Evolutionary conservation across 2,113 vertebrate genomes (phyloP).

Genomic region (Thoracochromis brauschi): DNA sequence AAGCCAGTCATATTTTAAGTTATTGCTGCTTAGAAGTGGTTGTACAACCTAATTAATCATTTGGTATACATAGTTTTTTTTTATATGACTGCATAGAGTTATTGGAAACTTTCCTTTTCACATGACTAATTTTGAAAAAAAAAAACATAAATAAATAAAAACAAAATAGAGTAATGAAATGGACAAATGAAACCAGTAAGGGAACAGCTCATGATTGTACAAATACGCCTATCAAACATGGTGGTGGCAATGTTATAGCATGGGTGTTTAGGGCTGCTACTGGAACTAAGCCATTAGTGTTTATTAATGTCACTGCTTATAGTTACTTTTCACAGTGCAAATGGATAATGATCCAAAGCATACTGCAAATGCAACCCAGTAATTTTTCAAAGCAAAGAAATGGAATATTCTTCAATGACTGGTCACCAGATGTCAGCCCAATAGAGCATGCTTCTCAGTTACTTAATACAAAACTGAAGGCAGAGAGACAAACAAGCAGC

Average conservation of each 20-base stretch:
- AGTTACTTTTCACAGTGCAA: neutral
- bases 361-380: neutral
- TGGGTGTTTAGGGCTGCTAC: neutral
- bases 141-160: rapidly evolving
- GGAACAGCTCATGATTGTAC: neutral
- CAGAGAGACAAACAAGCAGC: neutral
- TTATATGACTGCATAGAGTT: neutral
- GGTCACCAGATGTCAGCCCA: neutral
- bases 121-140: neutral
- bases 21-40: neutral
- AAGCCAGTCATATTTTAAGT: neutral
- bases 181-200: neutral
- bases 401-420: neutral
- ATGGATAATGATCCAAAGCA: neutral
- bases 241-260: neutral
- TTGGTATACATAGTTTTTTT: neutral
- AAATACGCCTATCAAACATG: neutral
- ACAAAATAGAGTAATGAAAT: neutral
- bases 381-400: neutral
- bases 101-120: neutral
- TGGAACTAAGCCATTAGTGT: neutral
- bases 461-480: neutral
- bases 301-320: neutral
- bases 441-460: neutral
- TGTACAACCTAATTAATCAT: neutral